Percentiles rank a stretch among this genome's conserved stretches.
Conservation (phyloP, 2,888 invertebrate species). For the Halictus quadricinctus region DNA sequence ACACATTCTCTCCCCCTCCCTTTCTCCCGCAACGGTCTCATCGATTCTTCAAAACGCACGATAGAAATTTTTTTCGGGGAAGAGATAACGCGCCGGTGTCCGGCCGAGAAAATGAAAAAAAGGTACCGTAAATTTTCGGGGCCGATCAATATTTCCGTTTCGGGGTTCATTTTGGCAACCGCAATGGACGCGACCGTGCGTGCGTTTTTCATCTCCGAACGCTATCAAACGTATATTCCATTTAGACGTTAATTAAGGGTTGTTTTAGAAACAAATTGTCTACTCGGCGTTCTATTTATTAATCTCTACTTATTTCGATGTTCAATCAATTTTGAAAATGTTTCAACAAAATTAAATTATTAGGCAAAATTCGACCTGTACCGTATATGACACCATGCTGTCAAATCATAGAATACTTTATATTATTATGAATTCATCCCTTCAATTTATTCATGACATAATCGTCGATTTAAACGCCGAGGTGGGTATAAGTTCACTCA, state of each 20-base stretch:
- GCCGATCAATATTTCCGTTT: constrained; percentile 23
- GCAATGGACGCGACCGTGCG: not conserved
- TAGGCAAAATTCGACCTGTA: too few species aligned
- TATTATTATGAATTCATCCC: too few species aligned
- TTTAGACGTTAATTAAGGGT: not conserved
- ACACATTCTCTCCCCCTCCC: not conserved
- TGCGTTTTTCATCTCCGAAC: not conserved
- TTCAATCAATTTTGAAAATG: too few species aligned
- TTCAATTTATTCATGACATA: too few species aligned
- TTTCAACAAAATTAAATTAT: too few species aligned
- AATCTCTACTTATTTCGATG: too few species aligned
- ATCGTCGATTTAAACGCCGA: too few species aligned
- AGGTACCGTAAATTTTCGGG: constrained; percentile 1
- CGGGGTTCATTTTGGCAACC: not conserved
- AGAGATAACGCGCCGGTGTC: constrained; percentile 2
- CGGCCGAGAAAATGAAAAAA: constrained; percentile 9
- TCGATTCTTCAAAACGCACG: constrained; percentile 35
- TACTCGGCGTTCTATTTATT: too few species aligned
- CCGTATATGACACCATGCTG: too few species aligned
- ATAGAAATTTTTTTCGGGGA: not conserved
- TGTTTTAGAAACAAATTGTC: not conserved
- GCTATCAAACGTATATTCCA: not conserved
- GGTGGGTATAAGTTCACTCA: too few species aligned
- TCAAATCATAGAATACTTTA: too few species aligned
- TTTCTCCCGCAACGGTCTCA: constrained; percentile 23